phyloP scores from a whole-genome alignment of 2,888 invertebrate genomes.

The Neelides folsomi region DNA sequence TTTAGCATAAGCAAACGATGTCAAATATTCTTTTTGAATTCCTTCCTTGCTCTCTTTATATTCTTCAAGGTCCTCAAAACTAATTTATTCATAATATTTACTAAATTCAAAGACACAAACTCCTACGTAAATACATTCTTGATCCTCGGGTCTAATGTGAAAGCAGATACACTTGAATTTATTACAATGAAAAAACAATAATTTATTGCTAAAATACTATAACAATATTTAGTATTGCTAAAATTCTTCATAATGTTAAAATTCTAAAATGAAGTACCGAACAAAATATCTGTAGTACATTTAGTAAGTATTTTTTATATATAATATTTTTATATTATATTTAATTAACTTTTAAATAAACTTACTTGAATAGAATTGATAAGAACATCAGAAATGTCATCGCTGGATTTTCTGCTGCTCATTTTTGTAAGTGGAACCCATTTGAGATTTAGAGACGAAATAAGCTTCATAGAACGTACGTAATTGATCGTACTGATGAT shows the following conservation, averaged over 20 bases:
- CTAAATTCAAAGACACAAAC: background rate
- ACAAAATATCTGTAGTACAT: too few relatives aligned
- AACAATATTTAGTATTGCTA: too few relatives aligned
- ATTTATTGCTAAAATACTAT: too few relatives aligned
- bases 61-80: background rate
- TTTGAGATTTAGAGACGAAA: slow-evolving; percentile 77
- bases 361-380: slow-evolving; percentile 68
- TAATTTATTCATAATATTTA: too few relatives aligned
- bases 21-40: background rate
- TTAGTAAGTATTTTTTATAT: too few relatives aligned
- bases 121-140: too few relatives aligned
- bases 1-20: background rate
- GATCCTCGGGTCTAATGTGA: too few relatives aligned
- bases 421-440: slow-evolving; percentile 77
- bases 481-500: slow-evolving; percentile 67
- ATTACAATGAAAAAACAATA: too few relatives aligned
- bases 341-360: too few relatives aligned
- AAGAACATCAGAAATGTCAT: slow-evolving; percentile 42
- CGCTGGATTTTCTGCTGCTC: slow-evolving; percentile 23
- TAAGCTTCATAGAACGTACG: slow-evolving; percentile 64
- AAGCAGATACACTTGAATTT: too few relatives aligned
- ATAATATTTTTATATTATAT: too few relatives aligned
- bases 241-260: too few relatives aligned
- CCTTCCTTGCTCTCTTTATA: background rate
- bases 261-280: background rate